Evolutionary conservation across 2,888 invertebrate species (phyloP).

Genomic region (Aphelenchoides bicaudatus): DNA sequence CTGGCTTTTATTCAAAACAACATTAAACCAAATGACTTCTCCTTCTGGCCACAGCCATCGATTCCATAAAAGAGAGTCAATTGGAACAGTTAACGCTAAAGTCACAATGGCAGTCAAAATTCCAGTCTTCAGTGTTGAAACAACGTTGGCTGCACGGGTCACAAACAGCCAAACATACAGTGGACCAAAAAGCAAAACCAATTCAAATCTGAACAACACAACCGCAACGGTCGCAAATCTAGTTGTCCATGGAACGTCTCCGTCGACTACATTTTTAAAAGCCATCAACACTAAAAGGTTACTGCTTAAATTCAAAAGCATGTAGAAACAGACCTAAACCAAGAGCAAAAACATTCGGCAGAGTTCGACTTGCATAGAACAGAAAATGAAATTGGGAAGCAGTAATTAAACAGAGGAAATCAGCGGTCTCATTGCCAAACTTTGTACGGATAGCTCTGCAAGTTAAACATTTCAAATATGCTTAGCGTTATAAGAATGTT

Average conservation of each 20-base stretch:
- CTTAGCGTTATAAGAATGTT: too few species aligned
- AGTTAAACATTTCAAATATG: too few species aligned
- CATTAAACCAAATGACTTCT: constrained; percentile 92
- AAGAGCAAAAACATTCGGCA: constrained; percentile 90
- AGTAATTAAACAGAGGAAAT: constrained; percentile 67
- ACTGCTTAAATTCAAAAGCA: neutral
- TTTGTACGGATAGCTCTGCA: constrained; percentile 73
- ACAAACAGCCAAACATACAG: constrained; percentile 77
- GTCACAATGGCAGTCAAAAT: constrained; percentile 60
- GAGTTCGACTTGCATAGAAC: constrained; percentile 87
- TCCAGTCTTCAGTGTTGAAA: constrained; percentile 66
- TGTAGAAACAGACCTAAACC: constrained; percentile 73
- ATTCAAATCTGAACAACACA: constrained; percentile 70
- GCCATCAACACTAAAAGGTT: constrained; percentile 74
- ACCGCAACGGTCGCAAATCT: constrained; percentile 47
- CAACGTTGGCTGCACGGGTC: constrained; percentile 66
- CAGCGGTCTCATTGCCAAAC: constrained; percentile 74
- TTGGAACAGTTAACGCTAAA: constrained; percentile 70
- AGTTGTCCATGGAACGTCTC: constrained; percentile 71
- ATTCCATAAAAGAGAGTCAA: constrained; percentile 91
- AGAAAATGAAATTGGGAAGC: constrained; percentile 94
- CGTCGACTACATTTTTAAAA: constrained; percentile 77
- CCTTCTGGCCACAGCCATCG: constrained; percentile 89
- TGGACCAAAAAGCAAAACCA: constrained; percentile 74
- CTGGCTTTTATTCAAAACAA: constrained; percentile 85